Conservation (phyloP, 2,113 vertebrate species). For the Eurystomus gularis region DNA sequence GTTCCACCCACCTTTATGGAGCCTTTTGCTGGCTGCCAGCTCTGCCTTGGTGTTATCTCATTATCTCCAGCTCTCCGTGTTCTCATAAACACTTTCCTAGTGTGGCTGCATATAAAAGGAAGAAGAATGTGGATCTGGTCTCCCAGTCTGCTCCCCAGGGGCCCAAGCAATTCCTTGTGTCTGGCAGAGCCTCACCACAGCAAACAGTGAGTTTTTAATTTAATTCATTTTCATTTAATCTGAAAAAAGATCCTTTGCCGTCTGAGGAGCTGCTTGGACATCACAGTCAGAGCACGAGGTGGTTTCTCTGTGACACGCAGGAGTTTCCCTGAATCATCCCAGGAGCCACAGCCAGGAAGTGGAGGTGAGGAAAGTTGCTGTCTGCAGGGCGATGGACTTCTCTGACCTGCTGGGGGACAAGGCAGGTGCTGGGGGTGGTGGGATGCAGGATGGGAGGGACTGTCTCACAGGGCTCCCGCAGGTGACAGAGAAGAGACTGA, state of each 20-base stretch:
- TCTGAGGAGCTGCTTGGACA: not conserved
- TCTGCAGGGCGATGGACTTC: not conserved
- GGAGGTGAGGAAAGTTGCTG: not conserved
- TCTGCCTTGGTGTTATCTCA: not conserved
- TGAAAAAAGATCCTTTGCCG: not conserved
- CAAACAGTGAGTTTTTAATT: not conserved
- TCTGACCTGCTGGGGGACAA: not conserved
- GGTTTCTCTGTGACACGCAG: not conserved
- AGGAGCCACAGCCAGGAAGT: not conserved
- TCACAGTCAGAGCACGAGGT: not conserved
- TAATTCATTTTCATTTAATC: not conserved
- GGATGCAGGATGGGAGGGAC: not conserved
- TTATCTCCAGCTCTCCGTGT: accelerated
- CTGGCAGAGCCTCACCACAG: not conserved
- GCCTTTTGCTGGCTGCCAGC: not conserved
- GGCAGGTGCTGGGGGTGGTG: not conserved
- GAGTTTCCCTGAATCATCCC: not conserved
- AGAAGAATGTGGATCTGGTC: not conserved
- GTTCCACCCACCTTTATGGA: not conserved
- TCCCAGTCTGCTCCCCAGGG: accelerated
- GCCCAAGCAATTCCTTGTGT: not conserved
- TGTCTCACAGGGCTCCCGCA: not conserved
- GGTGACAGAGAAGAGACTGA: not conserved
- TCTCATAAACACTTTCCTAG: not conserved
- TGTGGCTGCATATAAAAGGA: not conserved